Evolutionary conservation across 2,113 vertebrate genomes (phyloP), one percentile per base, ranked within the genome.

Genomic region (Sander vitreus): DNA sequence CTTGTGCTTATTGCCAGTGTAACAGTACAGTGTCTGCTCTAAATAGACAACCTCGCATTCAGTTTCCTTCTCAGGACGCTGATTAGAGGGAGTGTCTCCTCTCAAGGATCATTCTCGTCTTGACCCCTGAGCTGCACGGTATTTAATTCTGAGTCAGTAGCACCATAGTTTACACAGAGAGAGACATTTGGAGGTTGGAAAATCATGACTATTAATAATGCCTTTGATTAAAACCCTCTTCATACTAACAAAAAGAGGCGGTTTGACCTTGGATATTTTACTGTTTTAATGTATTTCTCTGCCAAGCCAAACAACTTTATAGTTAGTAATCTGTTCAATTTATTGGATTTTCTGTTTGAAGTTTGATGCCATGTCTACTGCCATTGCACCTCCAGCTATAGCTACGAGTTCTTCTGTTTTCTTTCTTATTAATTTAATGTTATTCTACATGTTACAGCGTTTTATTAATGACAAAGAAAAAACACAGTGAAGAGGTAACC

Each of bases 1-100:
- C 85, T 19, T 79, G 53, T 43, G 51, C 87, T 91, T 83, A 73
- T 86, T 91, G 54, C 88, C 83, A 47, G 85, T 48, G 63, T 89
- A 47, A 53, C 78, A 80, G 77, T 55, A 11, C 81, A 78, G 66
- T 51, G 88, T 88, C 85, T 45, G 73, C 85, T 79, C 71, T n/a
- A 68, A 85, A 87, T 39, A 80, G 76, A 81, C 80, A 5, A 79
- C 79, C 81, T 88, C 83, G 80, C 84, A 69, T 80, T 62, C 85
- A 81, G 62, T 76, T 73, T 54, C 68, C 51, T 63, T 63, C 73
- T 77, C 45, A 15, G 76, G 67, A 76, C 48, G 5, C 21, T 73
- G 71, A 84, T 85, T 80, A 85, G 68, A 87, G 62, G 85, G 76
- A 78, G 57, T 30, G 75, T 78, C 76, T 80, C 58, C 73, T 78